Evolutionary conservation across 2,888 invertebrate genomes (phyloP).

Genomic region (Andrena minutula): DNA sequence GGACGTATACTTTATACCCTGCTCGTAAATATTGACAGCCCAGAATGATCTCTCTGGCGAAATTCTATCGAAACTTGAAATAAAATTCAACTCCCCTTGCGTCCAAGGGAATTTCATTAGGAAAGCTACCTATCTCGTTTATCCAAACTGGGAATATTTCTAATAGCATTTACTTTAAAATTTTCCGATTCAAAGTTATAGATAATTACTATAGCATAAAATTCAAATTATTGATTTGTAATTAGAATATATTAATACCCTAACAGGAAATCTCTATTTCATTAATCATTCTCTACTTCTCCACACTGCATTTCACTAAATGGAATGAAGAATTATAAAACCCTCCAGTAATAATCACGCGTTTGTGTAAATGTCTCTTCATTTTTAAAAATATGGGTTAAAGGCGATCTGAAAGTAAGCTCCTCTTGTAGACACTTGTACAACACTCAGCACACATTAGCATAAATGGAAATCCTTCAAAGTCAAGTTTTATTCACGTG

Average conservation of each 20-base stretch:
- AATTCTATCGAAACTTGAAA: neutral
- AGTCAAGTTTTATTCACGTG: neutral
- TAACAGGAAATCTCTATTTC: no score
- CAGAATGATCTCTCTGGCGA: neutral
- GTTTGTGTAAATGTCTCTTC: no score
- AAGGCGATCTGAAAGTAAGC: no score
- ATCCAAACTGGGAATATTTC: neutral
- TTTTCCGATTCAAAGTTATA: neutral
- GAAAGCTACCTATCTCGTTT: neutral
- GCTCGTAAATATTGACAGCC: constrained; percentile 36
- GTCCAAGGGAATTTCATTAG: neutral
- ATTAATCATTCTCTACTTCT: no score
- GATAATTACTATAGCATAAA: no score
- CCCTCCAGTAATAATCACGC: no score
- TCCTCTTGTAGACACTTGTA: no score
- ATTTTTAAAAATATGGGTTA: no score
- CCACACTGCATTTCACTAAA: no score
- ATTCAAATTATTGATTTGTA: no score
- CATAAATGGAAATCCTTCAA: neutral
- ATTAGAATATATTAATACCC: no score
- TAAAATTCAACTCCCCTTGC: neutral
- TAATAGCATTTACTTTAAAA: neutral
- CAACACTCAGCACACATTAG: neutral
- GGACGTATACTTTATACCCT: constrained; percentile 42
- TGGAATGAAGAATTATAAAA: no score